These are phyloP conservation scores for Varecia variegata DNA, from an alignment of 2,797 vertebrate species.

Conservation along the genomic window DNA sequence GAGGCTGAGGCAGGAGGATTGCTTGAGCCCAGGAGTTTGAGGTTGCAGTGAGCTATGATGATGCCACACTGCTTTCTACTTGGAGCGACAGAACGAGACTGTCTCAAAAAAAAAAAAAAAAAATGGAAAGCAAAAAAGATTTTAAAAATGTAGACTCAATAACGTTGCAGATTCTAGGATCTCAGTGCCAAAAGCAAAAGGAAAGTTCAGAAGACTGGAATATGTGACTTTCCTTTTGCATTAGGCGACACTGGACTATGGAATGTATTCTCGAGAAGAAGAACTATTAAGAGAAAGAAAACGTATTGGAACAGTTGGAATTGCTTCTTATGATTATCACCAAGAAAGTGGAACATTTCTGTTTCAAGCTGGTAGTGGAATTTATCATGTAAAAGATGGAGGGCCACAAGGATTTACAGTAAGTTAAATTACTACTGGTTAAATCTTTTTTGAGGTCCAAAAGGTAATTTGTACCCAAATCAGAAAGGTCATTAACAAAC, in stretches of 20 bases:
- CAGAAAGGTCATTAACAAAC: slow-evolving; percentile 22
- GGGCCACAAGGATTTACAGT: slow-evolving; percentile 88
- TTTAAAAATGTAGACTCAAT: not conserved
- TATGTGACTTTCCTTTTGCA: not conserved
- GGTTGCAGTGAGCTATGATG: no score
- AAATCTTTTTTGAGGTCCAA: slow-evolving; percentile 5
- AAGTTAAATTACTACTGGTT: slow-evolving; percentile 71
- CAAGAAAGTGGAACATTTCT: slow-evolving; percentile 85
- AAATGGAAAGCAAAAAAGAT: no score
- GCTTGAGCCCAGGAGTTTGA: no score
- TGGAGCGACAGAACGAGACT: no score
- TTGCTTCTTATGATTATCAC: slow-evolving; percentile 86
- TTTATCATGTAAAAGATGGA: slow-evolving; percentile 89
- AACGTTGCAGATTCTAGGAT: not conserved
- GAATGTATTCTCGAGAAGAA: slow-evolving; percentile 89
- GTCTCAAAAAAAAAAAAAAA: no score
- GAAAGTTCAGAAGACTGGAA: not conserved
- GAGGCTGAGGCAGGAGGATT: no score
- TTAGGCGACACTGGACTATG: slow-evolving; percentile 88
- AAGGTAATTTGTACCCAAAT: slow-evolving; percentile 17
- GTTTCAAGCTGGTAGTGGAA: slow-evolving; percentile 86
- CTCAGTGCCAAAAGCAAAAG: slow-evolving; percentile 15
- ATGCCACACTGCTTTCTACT: no score
- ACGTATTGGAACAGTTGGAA: slow-evolving; percentile 87
- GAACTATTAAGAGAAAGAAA: slow-evolving; percentile 88